phyloP scores from a whole-genome alignment of 2,113 vertebrate genomes.

The Capreolus pygargus region DNA sequence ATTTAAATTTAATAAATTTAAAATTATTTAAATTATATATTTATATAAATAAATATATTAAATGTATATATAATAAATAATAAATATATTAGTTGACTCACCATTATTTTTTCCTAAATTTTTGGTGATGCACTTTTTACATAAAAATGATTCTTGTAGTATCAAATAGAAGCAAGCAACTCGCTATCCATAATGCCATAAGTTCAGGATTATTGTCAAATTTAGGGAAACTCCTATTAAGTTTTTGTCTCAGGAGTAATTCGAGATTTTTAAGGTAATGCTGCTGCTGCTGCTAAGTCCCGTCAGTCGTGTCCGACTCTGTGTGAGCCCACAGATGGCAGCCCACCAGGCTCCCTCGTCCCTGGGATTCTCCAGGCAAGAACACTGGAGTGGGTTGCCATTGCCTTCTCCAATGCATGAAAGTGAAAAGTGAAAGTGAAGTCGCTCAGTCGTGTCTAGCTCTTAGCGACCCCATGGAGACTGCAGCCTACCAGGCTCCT shows the following conservation, averaged over 20 bases:
- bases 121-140: background rate
- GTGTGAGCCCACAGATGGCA: background rate
- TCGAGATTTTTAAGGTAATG: background rate
- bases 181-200: background rate
- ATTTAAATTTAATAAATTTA: too few relatives aligned
- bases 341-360: background rate
- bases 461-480: too few relatives aligned
- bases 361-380: background rate
- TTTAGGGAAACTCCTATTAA: background rate
- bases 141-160: background rate
- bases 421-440: too few relatives aligned
- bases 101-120: background rate
- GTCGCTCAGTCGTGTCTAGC: too few relatives aligned
- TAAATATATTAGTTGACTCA: background rate
- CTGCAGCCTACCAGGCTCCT: too few relatives aligned
- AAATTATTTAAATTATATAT: too few relatives aligned
- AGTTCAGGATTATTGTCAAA: background rate
- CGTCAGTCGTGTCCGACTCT: accelerated
- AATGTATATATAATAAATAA: background rate
- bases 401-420: background rate
- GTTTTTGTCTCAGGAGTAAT: background rate
- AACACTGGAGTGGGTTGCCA: background rate
- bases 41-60: background rate
- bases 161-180: conserved; percentile 10
- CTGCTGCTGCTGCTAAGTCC: background rate